Evolutionary conservation across 2,113 vertebrate species (phyloP), one percentile per base, ranked within the genome.

Genomic region (Cromileptes altivelis): DNA sequence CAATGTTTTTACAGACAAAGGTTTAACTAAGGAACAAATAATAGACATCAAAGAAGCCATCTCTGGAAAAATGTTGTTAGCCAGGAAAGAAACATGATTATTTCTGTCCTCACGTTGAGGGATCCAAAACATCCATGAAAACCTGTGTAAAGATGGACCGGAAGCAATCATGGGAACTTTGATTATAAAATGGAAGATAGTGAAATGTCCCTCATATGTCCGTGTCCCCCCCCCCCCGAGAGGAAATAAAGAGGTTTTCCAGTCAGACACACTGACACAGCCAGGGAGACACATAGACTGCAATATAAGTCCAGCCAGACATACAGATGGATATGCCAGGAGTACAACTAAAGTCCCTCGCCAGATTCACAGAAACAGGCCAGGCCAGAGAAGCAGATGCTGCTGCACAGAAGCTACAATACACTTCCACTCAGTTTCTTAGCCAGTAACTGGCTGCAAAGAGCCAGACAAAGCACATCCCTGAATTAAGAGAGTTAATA

Each of bases 311-410:
- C 60, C 75, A 81, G 47, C 81, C 83, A 88, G 82, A 80, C 77
- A 70, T 80, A 85, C 73, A 75, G 71, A 85, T 68, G 80, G 50
- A 85, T 87, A 85, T 83, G 81, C 87, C 88, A 85, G 74, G 79
- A 91, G 80, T 82, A 88, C 77, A 80, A 89, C 60, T 67, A 49
- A 85, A 84, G 85, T 80, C 70, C 80, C 73, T 85, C 1, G 45
- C 85, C 83, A 86, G 80, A 88, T 82, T 86, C 70, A 86, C 70
- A 86, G 64, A 80, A 75, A 80, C 64, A 79, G 79, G 79, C 77
- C 67, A 76, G n/a, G 71, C 87, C 84, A 92, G 74, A 85, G 74
- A 64, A 89, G 82, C 89, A 91, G 88, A 92, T 90, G 88, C 81
- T 89, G 76, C 81, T 69, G 75, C 67, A 67, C 85, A 88, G 84